Conservation (phyloP, 2,888 invertebrate genomes). For the Stenodema calcarata region DNA sequence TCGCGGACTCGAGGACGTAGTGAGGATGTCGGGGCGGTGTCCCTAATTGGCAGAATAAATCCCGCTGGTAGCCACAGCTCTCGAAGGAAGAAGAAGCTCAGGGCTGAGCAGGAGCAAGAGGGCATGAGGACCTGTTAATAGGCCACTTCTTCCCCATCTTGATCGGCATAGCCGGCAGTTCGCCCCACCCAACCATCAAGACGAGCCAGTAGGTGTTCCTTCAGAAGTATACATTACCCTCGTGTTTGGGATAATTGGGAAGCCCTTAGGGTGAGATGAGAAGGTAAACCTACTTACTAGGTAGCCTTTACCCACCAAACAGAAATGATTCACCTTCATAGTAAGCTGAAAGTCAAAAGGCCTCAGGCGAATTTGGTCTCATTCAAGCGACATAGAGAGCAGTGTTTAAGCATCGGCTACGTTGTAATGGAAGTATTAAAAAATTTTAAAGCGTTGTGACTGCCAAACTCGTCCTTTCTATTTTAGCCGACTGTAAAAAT, state of each 20-base stretch:
- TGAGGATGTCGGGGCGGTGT: constrained; percentile 17
- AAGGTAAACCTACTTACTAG: not conserved
- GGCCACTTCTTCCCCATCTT: constrained; percentile 34
- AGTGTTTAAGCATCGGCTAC: too few species aligned
- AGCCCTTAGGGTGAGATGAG: not conserved
- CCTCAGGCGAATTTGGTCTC: too few species aligned
- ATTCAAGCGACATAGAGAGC: too few species aligned
- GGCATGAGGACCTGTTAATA: constrained; percentile 6
- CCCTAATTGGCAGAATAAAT: constrained; percentile 35
- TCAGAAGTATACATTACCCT: not conserved
- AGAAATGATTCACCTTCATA: too few species aligned
- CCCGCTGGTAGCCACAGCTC: not conserved
- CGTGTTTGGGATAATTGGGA: constrained; percentile 15
- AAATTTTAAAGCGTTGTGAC: too few species aligned
- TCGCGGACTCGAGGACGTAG: not conserved
- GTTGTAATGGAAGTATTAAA: too few species aligned
- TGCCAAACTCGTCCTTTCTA: too few species aligned
- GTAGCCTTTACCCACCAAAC: too few species aligned
- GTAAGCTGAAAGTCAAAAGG: too few species aligned
- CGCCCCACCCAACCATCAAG: not conserved
- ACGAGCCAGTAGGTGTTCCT: not conserved
- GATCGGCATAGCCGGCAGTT: not conserved
- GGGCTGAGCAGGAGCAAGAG: not conserved
- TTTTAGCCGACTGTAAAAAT: too few species aligned
- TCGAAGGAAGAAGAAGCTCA: not conserved